phyloP scores from a whole-genome alignment of 2,113 vertebrate genomes.

The Tapirus terrestris region DNA sequence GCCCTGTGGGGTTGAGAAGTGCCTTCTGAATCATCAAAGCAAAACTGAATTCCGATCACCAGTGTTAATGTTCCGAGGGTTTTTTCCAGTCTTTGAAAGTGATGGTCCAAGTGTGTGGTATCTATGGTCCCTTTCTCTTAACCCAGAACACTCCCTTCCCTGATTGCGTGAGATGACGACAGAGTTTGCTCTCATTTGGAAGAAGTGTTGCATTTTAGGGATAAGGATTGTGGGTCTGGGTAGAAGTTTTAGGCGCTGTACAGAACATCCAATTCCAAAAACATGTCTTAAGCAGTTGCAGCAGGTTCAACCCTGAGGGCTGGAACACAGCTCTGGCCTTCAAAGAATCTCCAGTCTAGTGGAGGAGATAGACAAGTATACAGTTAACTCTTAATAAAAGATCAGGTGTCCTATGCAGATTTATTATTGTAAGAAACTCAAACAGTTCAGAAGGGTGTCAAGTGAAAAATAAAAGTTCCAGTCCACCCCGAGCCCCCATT shows the following conservation, averaged over 20 bases:
- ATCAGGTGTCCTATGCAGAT: constrained; percentile 26
- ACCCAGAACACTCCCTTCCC: neutral
- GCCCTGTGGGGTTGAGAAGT: neutral
- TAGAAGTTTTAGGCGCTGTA: neutral
- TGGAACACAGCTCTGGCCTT: constrained; percentile 8
- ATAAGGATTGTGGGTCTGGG: neutral
- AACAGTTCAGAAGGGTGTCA: constrained; percentile 15
- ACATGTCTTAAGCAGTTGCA: neutral
- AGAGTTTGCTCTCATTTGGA: neutral
- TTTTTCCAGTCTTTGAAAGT: neutral
- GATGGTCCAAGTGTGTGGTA: neutral
- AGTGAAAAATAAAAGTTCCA: neutral
- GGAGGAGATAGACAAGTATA: neutral
- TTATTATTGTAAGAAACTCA: constrained; percentile 24
- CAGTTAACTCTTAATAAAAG: constrained; percentile 20
- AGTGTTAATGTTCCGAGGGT: neutral
- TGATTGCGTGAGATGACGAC: neutral
- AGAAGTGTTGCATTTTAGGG: constrained; percentile 14
- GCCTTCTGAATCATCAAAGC: neutral
- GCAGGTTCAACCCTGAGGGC: neutral
- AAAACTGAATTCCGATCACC: neutral
- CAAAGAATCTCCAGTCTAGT: neutral
- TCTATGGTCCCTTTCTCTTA: constrained; percentile 7
- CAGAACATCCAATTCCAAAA: neutral
- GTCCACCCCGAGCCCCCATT: neutral